Base-by-base conservation (phyloP, 2,888 invertebrate species). In the Sialis fuliginosa region DNA sequence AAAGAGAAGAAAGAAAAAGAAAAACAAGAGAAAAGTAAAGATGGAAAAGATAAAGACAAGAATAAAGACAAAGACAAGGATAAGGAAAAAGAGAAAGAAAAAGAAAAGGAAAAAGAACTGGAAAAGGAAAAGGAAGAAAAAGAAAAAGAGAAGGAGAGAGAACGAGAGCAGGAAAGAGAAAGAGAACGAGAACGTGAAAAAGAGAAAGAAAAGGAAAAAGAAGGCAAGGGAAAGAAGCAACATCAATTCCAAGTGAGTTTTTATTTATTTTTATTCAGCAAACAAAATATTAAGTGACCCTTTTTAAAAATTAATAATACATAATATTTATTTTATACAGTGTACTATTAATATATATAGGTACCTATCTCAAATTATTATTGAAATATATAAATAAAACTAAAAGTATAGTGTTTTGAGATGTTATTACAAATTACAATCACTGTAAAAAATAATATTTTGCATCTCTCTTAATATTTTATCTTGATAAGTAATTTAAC, bases 231-330 rank as follows among this genome's bases (percentile, higher is more conserved):
- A 13, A 44, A 34, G 9, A 44, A 44, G 9, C 76, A 75, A 59
- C 75, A 72, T 55, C 75, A 75, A 60, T 79, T 77, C 57, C 79
- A 79, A 77, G 79, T 79, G 55, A 63, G 67, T 59, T 33, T 40
- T 42, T 41, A 2, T 22, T 22, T 22, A 22, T 22, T 22, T 22
- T 22, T 22, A 22, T 22, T 22, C 22, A 4, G 4, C 22, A 22
- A 2, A 22, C 22, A 22, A 4, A 22, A 22, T 22, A 22, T 22
- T 22, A 22, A 22, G 22, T 22, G 22, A 22, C 22, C 22, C 22
- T 22, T 22, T 2, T 22, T 22, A 2, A 22, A 22, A 22, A 22
- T 22, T 22, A 22, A 22, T 22, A 22, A 22, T 22, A 22, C 2
- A 22, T 22, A 22, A 22, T 22, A 22, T 22, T 22, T 22, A 22